Evolutionary conservation across 2,113 vertebrate genomes (phyloP).

Genomic region (Tringa solitaria): DNA sequence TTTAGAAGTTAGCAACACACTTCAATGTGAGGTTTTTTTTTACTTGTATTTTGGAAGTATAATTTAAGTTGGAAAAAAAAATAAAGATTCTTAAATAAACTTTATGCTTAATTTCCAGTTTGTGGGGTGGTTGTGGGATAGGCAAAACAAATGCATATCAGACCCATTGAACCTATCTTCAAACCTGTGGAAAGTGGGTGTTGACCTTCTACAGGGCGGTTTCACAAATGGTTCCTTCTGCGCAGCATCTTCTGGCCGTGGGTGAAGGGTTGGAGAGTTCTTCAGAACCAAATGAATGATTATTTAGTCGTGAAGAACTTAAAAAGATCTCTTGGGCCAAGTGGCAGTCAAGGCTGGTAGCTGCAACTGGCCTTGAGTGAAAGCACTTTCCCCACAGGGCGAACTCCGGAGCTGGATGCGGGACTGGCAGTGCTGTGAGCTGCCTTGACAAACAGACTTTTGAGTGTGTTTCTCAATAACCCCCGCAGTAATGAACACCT

Average conservation of each 20-base stretch:
- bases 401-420: background rate
- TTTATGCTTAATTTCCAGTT: background rate
- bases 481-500: background rate
- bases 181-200: background rate
- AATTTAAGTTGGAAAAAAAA: constrained; percentile 49
- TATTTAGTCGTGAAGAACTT: background rate
- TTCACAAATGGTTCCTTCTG: background rate
- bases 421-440: background rate
- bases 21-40: background rate
- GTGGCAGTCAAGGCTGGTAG: background rate
- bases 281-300: background rate
- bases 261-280: background rate
- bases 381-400: background rate
- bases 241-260: fast-evolving
- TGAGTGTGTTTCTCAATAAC: background rate
- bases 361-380: background rate
- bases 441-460: background rate
- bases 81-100: constrained; percentile 52
- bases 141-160: background rate
- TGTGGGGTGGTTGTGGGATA: background rate
- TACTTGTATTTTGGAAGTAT: constrained; percentile 8
- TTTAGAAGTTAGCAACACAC: constrained; percentile 27
- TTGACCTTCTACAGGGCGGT: fast-evolving
- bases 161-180: background rate
- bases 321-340: background rate